These are phyloP conservation scores for Coregonus clupeaformis DNA, from an alignment of 2,113 vertebrate species.

Conservation along the genomic window DNA sequence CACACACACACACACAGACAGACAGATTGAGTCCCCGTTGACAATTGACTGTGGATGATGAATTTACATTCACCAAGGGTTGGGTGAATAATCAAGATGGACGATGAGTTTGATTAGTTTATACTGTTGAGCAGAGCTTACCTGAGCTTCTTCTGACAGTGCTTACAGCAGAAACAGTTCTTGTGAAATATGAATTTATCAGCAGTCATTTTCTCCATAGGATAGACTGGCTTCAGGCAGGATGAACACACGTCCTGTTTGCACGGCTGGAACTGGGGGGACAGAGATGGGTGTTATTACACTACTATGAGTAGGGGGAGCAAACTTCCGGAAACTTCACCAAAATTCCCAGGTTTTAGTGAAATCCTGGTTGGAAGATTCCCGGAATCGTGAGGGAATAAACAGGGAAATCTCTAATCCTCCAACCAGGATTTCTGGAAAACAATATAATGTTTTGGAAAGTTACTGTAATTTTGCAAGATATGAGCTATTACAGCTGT, in stretches of 20 bases:
- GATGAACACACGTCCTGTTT: slow-evolving; percentile 72
- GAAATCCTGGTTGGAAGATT: too few relatives aligned
- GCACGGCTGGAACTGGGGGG: slow-evolving; percentile 66
- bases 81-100: background rate
- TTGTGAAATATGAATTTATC: slow-evolving; percentile 76
- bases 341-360: too few relatives aligned
- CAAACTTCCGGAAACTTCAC: too few relatives aligned
- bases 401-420: too few relatives aligned
- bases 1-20: slow-evolving; percentile 48
- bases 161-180: slow-evolving; percentile 82
- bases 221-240: slow-evolving; percentile 76
- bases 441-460: too few relatives aligned
- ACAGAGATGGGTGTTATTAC: background rate
- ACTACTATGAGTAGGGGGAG: slow-evolving; percentile 26
- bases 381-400: too few relatives aligned
- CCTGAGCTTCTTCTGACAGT: slow-evolving; percentile 82
- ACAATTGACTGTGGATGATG: background rate
- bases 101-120: background rate
- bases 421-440: too few relatives aligned
- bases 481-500: too few relatives aligned
- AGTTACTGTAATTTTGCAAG: too few relatives aligned
- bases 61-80: background rate
- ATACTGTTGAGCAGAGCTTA: slow-evolving; percentile 47
- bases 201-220: slow-evolving; percentile 73
- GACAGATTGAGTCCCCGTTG: too few relatives aligned